A percentile compares a stretch with the other conserved stretches of the same genome.
Conservation (phyloP, 1,140 invertebrate genomes). For the Argopecten irradians region DNA sequence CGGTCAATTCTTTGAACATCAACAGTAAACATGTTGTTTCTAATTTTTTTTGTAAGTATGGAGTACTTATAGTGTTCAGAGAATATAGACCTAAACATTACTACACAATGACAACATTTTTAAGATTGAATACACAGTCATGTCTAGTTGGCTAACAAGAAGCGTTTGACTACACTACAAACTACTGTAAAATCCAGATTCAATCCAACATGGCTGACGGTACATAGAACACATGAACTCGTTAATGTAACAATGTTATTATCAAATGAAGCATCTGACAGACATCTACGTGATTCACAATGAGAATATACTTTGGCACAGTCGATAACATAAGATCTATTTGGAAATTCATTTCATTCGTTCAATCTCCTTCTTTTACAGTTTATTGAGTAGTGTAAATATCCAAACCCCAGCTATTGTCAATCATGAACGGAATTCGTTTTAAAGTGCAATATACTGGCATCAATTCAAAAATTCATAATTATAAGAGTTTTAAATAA, state of each 20-base stretch:
- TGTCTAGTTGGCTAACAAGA: background rate
- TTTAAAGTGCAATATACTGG: background rate
- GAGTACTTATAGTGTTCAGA: background rate
- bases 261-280: background rate
- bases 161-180: background rate
- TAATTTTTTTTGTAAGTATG: background rate
- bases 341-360: background rate
- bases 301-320: constrained; percentile 10
- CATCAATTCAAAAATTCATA: background rate
- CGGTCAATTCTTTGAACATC: background rate
- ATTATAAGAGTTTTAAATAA: background rate
- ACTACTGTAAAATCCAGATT: background rate
- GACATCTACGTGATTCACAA: background rate
- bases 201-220: background rate
- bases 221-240: background rate
- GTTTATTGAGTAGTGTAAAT: background rate
- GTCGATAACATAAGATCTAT: background rate
- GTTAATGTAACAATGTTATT: background rate
- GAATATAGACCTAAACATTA: background rate
- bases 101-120: background rate
- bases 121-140: background rate
- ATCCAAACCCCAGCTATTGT: background rate
- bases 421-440: background rate
- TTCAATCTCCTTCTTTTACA: background rate
- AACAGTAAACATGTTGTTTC: background rate